Base-by-base conservation (phyloP, 1,140 invertebrate species). In the silkworm (Bombyx mori) region DNA sequence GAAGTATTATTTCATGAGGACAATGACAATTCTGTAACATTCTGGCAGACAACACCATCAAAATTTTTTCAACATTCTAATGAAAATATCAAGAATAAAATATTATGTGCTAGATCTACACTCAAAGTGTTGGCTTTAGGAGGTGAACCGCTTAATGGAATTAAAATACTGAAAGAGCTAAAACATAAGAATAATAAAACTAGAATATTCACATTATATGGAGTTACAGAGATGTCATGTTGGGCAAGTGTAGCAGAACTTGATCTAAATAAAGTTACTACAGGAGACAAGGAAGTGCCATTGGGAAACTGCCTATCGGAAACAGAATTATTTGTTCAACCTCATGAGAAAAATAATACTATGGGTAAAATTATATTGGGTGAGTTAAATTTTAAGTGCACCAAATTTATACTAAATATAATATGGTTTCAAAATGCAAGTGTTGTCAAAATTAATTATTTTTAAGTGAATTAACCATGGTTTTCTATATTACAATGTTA, bases 171-270 rank as follows among this genome's bases (percentile, higher is more conserved):
- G 42, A 75, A 64, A 44, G 78, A 83, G 54, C 88, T 90, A 59
- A 91, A 87, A 76, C 67, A 88, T 69, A 45, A 63, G 26, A 62
- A 78, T 3, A 92, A 90, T 76, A 77, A 70, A 59, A 92, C 91
- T 10, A 86, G 71, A 73, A 82, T 96, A 55, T 94, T 90, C 78
- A 95, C 94, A 80, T 78, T 95, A 54, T 96, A 96, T 90, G 95
- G 95, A 55, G 92, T 95, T 18, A 95, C 94, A 44, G 95, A 96
- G 86, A 89, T 96, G 52, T 96, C 94, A 6, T 95, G 94, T 77
- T 96, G 95, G 95, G 92, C 94, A 2, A 92, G 91, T 68, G 88
- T 91, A 47, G 82, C 89, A 53, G 82, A 91, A 86, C 77, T 94
- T 1, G 63, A 88, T 54, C 63, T 86, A 1, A 62, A 63, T 52